Percentiles rank a stretch among this genome's conserved stretches.
Evolutionary conservation across 2,797 vertebrate species (phyloP).

Genomic region (Eulemur albifrons): DNA sequence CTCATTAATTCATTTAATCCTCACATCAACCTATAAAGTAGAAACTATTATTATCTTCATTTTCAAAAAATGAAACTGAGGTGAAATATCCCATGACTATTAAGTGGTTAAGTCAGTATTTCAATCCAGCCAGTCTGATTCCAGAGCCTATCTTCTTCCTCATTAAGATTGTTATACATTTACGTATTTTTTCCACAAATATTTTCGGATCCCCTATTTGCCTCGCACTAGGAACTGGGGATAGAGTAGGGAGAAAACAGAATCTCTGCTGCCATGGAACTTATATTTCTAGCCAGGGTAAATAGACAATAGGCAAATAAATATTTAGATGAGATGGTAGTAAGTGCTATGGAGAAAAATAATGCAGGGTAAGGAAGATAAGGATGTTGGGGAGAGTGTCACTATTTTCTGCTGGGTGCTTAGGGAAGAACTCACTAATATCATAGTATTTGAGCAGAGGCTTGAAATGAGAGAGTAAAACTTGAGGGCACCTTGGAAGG

Average conservation of each 20-base stretch:
- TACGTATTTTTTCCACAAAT: constrained; percentile 7
- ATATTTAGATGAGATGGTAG: not conserved
- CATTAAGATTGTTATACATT: not conserved
- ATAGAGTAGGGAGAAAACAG: not conserved
- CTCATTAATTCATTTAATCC: not conserved
- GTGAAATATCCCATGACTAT: not conserved
- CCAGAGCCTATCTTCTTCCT: not conserved
- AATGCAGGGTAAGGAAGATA: not conserved
- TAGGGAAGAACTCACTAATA: not conserved
- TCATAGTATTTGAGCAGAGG: not conserved
- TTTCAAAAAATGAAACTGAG: not conserved
- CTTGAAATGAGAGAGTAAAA: not conserved
- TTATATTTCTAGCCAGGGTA: constrained; percentile 23
- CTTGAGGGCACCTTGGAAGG: not conserved
- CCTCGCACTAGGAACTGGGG: not conserved
- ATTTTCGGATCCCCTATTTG: not conserved
- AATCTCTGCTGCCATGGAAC: not conserved
- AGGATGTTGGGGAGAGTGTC: not conserved
- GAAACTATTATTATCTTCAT: constrained; percentile 17
- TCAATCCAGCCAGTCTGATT: not conserved
- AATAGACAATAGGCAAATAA: not conserved
- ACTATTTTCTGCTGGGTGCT: not conserved
- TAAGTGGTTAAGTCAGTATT: not conserved
- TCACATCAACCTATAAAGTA: not conserved
- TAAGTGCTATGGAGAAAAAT: constrained; percentile 25